phyloP scores from a whole-genome alignment of 2,113 vertebrate genomes.

The Castor canadensis region DNA sequence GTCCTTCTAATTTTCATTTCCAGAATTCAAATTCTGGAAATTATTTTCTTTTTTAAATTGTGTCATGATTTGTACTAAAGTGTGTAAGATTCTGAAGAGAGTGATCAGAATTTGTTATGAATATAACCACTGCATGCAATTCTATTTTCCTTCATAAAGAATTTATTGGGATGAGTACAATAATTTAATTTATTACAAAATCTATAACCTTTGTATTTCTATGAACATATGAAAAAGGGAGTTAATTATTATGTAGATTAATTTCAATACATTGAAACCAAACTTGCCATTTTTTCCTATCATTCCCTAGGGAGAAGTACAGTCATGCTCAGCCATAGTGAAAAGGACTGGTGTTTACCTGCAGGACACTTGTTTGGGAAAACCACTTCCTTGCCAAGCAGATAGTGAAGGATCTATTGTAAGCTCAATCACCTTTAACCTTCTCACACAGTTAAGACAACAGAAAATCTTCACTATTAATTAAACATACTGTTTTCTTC shows the following conservation, averaged over 20 bases:
- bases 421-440: not conserved
- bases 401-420: not conserved
- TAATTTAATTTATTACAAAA: not conserved
- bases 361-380: not conserved
- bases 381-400: accelerated
- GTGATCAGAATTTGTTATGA: not conserved
- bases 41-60: not conserved
- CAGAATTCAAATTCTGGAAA: not conserved
- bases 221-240: not conserved
- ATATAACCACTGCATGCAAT: not conserved
- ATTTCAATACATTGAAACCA: not conserved
- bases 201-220: not conserved
- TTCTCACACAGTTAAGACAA: not conserved
- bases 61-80: not conserved
- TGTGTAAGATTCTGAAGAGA: not conserved
- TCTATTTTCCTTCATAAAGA: no score
- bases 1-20: not conserved
- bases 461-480: not conserved
- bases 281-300: not conserved
- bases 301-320: not conserved
- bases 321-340: no score
- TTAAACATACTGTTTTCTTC: constrained; percentile 8
- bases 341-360: not conserved
- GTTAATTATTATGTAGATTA: not conserved
- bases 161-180: not conserved